A percentile compares a stretch with the other conserved stretches of the same genome.
phyloP scores from a whole-genome alignment of 2,113 vertebrate species.

The Chamaea fasciata region DNA sequence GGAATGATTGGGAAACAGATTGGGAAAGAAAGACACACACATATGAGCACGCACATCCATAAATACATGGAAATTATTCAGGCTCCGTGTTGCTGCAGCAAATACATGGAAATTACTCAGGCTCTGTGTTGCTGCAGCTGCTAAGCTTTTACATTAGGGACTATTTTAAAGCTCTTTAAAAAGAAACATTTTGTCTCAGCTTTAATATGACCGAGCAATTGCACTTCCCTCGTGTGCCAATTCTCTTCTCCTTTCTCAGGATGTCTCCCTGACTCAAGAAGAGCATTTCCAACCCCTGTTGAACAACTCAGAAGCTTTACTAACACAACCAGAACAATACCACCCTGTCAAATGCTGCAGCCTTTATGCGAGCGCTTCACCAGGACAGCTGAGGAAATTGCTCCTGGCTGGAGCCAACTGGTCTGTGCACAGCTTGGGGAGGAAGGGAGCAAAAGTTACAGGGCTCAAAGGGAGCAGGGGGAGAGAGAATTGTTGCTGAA shows the following conservation, averaged over 20 bases:
- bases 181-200: neutral
- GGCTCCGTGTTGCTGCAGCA: neutral
- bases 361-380: neutral
- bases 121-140: conserved; percentile 49
- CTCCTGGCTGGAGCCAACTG: conserved; percentile 7
- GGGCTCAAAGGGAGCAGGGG: neutral
- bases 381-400: conserved; percentile 19
- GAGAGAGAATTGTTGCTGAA: neutral
- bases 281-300: neutral
- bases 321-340: neutral
- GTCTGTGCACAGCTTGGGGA: neutral
- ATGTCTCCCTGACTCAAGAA: neutral
- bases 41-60: neutral
- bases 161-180: conserved; percentile 37
- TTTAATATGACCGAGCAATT: neutral
- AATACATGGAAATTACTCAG: conserved; percentile 31
- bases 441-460: conserved; percentile 17
- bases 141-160: conserved; percentile 32
- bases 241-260: neutral
- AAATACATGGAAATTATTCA: conserved; percentile 21
- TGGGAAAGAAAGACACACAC: neutral
- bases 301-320: neutral
- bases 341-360: neutral
- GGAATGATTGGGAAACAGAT: neutral
- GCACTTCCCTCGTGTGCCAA: neutral